phyloP scores from a whole-genome alignment of 2,888 invertebrate species.

The Cheilosia variabilis region DNA sequence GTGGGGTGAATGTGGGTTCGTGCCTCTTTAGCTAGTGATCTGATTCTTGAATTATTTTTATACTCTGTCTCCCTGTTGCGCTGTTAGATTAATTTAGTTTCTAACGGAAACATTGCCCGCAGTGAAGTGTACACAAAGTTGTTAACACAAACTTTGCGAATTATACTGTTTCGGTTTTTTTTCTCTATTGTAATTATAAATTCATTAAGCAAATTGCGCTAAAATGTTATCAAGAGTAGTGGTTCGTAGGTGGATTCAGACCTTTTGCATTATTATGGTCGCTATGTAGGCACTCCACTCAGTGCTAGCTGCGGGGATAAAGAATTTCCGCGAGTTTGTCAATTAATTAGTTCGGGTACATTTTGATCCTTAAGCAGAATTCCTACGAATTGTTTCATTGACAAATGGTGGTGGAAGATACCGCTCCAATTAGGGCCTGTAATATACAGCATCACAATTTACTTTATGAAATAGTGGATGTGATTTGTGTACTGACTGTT shows the following conservation, averaged over 20 bases:
- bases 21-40: slow-evolving; percentile 19
- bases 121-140: slow-evolving; percentile 22
- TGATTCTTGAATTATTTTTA: slow-evolving; percentile 22
- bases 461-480: too few species aligned
- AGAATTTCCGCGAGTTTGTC: background rate
- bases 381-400: too few species aligned
- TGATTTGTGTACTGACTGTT: too few species aligned
- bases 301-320: background rate
- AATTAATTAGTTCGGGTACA: background rate
- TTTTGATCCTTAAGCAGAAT: too few species aligned
- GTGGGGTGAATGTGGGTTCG: background rate
- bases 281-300: background rate
- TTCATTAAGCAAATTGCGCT: slow-evolving; percentile 50
- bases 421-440: too few species aligned
- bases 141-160: slow-evolving; percentile 41
- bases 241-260: background rate
- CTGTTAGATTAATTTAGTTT: slow-evolving; percentile 49
- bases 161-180: background rate
- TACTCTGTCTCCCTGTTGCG: slow-evolving; percentile 29
- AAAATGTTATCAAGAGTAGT: slow-evolving; percentile 12
- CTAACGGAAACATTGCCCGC: slow-evolving; percentile 1
- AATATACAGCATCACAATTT: too few species aligned
- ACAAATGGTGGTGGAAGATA: too few species aligned
- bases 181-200: slow-evolving; percentile 34
- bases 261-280: background rate